These are phyloP conservation scores for Pogonomyrmex californicus DNA, from an alignment of 1,140 invertebrate genomes.

Conservation along the genomic window DNA sequence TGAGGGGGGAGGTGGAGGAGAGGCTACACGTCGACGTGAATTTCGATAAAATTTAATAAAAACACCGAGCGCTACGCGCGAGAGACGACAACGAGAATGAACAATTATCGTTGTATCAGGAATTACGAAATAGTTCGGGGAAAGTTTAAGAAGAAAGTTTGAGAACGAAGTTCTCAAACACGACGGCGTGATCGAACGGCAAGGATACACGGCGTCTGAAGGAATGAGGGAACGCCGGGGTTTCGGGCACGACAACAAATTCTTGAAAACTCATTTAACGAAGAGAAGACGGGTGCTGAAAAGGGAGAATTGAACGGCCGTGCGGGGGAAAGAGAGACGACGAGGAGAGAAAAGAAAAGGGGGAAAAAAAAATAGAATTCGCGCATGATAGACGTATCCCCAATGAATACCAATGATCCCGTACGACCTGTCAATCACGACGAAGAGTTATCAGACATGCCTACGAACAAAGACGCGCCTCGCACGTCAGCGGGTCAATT, in stretches of 20 bases:
- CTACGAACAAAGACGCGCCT: slow-evolving; percentile 66
- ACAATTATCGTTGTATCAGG: slow-evolving; percentile 47
- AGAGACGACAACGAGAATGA: slow-evolving; percentile 21
- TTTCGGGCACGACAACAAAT: slow-evolving; percentile 47
- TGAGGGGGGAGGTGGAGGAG: too few relatives aligned
- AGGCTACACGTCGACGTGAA: background rate
- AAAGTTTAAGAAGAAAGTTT: slow-evolving; percentile 18
- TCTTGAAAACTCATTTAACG: slow-evolving; percentile 64
- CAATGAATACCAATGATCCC: slow-evolving; percentile 64
- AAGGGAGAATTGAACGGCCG: slow-evolving; percentile 22
- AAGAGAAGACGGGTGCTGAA: slow-evolving; percentile 54
- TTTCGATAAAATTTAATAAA: slow-evolving; percentile 47
- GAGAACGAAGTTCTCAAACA: slow-evolving; percentile 41
- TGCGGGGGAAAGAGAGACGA: background rate
- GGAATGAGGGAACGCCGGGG: background rate
- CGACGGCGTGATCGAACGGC: slow-evolving; percentile 23
- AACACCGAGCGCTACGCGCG: slow-evolving; percentile 15
- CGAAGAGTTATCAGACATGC: slow-evolving; percentile 59
- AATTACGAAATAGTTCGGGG: slow-evolving; percentile 30
- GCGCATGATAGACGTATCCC: slow-evolving; percentile 52
- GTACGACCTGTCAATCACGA: slow-evolving; percentile 63
- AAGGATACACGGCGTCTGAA: background rate
- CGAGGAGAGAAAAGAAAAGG: background rate
- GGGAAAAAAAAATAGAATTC: slow-evolving; percentile 41
- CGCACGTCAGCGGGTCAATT: slow-evolving; percentile 78